Conservation (phyloP, 2,888 invertebrate genomes). For the Tenodera sinensis region DNA sequence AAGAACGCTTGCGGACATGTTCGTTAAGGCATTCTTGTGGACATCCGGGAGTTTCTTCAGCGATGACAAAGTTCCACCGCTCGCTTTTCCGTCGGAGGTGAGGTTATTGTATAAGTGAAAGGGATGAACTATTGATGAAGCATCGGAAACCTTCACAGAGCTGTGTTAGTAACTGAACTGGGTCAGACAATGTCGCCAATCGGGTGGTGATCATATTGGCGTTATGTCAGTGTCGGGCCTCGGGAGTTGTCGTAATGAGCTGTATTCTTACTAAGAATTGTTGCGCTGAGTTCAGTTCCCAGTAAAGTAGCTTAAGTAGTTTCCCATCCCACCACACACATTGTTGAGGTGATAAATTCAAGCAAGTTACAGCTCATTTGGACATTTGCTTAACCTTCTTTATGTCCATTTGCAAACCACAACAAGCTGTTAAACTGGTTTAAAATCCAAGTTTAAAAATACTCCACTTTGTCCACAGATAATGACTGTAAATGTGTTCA, state of each 20-base stretch:
- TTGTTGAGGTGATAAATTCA: too few relatives aligned
- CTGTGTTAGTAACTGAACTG: neutral
- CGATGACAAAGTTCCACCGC: neutral
- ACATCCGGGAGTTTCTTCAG: neutral
- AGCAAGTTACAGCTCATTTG: too few relatives aligned
- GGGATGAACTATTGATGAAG: neutral
- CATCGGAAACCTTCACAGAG: neutral
- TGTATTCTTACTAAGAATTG: neutral
- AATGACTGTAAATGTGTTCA: too few relatives aligned
- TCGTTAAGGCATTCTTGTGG: too few relatives aligned
- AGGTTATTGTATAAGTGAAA: neutral
- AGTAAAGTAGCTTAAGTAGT: neutral
- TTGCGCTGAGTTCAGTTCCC: neutral
- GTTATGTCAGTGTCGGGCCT: neutral
- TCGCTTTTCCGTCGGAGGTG: neutral
- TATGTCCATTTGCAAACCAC: too few relatives aligned
- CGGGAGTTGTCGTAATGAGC: neutral
- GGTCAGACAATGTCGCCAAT: neutral
- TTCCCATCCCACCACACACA: too few relatives aligned
- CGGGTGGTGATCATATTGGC: neutral
- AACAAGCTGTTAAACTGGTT: too few relatives aligned
- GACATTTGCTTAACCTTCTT: too few relatives aligned
- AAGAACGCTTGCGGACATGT: neutral
- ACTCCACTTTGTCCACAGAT: too few relatives aligned
- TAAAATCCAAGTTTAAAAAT: too few relatives aligned